Percentiles rank a stretch among this genome's conserved stretches.
Evolutionary conservation across 2,113 vertebrate species (phyloP).

Genomic region (Leucopsar rothschildi): DNA sequence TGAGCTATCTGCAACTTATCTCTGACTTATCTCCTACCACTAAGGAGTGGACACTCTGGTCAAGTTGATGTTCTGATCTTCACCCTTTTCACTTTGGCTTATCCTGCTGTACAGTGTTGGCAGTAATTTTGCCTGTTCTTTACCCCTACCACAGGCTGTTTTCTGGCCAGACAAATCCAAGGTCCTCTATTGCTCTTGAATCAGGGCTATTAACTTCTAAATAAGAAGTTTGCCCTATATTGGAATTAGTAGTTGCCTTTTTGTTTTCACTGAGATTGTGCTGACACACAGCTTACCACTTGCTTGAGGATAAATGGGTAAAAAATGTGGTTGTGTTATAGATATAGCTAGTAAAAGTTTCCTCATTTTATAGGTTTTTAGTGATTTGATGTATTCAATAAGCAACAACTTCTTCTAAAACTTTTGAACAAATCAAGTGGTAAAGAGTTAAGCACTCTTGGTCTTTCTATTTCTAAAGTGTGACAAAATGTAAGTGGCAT

Average conservation of each 20-base stretch:
- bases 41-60: not conserved
- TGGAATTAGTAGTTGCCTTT: not conserved
- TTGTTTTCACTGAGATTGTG: not conserved
- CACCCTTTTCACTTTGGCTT: not conserved
- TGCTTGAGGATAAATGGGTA: not conserved
- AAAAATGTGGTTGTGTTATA: not conserved
- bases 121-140: not conserved
- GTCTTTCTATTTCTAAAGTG: not conserved
- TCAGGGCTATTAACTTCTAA: not conserved
- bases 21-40: not conserved
- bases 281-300: not conserved
- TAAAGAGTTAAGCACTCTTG: not conserved
- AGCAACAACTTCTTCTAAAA: not conserved
- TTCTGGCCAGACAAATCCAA: not conserved
- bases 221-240: not conserved
- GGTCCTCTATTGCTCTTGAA: not conserved
- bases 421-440: not conserved
- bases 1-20: not conserved
- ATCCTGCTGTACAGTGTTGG: not conserved
- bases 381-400: not conserved
- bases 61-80: not conserved
- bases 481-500: slow-evolving; percentile 38
- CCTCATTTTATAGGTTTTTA: not conserved
- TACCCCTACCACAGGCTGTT: not conserved
- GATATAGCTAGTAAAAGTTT: not conserved